Evolutionary conservation across 2,888 invertebrate species (phyloP), one percentile per base, ranked within the genome.

Genomic region (Tetheella fluctuosa): DNA sequence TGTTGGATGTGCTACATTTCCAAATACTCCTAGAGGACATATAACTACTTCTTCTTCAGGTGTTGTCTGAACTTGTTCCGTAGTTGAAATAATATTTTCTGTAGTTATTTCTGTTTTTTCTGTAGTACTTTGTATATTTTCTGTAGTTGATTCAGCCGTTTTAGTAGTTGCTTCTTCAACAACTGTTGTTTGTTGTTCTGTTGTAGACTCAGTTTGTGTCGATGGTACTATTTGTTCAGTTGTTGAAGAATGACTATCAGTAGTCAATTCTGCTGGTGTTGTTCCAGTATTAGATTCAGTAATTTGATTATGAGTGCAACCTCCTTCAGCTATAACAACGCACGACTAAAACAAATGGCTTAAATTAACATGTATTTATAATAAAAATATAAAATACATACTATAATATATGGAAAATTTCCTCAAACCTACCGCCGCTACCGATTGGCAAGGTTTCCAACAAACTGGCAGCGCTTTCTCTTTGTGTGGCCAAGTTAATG

Each of bases 1-100:
- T 0, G 52, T 48, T 0, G 72, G 69, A 52, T 71, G 62, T 5
- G 71, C 58, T 1, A 71, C 23, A 12, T 65, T 66, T 0, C 73
- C 74, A 58, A 58, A 68, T 0, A 52, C 15, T 0, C 64, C 71
- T 8, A 53, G 13, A 20, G 64, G 58, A 23, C 67, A 71, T 30
- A 58, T 12, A 4, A 48, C 23, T 1, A 53, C 6, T 6, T 2
- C 48, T 48, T 48, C 52, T 30, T 34, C 53, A 10, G 64, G 60
- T 28, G 65, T 57, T 10, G 48, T 20, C n/a, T 17, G 10, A 17
- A 48, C 48, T 20, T 20, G 17, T 48, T 20, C 48, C n/a, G 48
- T 48, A 20, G 48, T 48, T 48, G 20, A 20, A 20, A 25, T 2
- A 15, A n/a, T n/a, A 8, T 13, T 54, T 6, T 15, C 25, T 23